Percentiles rank a stretch among this genome's conserved stretches.
phyloP scores from a whole-genome alignment of 2,888 invertebrate genomes.

The Cryptocheilus praepositus region DNA sequence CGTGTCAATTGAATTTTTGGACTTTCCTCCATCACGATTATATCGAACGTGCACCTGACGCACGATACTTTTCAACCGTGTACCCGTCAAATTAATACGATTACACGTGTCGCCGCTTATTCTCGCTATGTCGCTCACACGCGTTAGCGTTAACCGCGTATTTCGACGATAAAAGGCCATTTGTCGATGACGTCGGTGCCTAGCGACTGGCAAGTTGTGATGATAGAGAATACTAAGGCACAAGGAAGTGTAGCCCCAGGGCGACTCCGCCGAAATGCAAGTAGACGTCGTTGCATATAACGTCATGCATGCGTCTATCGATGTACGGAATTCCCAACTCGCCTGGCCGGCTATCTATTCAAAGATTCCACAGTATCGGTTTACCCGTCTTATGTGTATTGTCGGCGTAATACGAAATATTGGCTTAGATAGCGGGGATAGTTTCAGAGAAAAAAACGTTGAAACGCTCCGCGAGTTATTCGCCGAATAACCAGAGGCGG shows the following conservation, averaged over 20 bases:
- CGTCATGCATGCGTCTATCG: conserved; percentile 17
- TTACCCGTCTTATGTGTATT: no score
- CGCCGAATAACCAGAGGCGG: no score
- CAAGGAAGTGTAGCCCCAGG: conserved; percentile 15
- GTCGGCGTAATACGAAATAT: no score
- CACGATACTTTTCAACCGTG: not conserved
- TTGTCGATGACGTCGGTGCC: not conserved
- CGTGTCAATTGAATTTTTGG: conserved; percentile 7
- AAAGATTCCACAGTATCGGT: conserved; percentile 20
- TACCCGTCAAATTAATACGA: no score
- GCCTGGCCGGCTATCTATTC: conserved; percentile 33
- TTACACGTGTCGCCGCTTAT: no score
- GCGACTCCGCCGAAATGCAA: conserved; percentile 37
- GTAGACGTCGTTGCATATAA: conserved; percentile 21
- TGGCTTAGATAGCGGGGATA: no score
- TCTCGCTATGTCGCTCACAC: no score
- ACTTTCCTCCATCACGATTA: not conserved
- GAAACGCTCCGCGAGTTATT: no score
- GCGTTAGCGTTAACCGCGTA: no score
- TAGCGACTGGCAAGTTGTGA: not conserved
- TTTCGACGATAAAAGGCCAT: not conserved
- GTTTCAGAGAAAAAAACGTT: no score
- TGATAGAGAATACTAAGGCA: not conserved
- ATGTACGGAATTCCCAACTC: conserved; percentile 18
- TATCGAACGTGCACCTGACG: not conserved